Evolutionary conservation across 2,888 invertebrate species (phyloP), one percentile per base, ranked within the genome.

Genomic region (Philhelius pedissequus): DNA sequence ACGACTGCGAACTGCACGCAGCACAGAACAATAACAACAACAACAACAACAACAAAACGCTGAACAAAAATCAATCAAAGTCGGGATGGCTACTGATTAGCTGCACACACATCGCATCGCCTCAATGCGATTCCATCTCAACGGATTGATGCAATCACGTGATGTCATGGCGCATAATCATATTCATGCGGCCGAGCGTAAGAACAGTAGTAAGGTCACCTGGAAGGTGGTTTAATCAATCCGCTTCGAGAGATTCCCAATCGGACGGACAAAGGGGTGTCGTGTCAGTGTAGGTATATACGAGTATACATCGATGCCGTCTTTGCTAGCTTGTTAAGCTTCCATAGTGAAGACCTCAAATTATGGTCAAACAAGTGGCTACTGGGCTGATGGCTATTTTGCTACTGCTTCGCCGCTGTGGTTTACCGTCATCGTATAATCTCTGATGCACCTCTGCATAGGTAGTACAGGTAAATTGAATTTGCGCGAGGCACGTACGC

Each of bases 181-280:
- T 71, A 80, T 84, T 84, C 80, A 84, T 84, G 84, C 75, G 84
- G 84, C 84, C 75, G 27, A 83, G 84, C 84, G 84, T 84, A 90
- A 91, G 89, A 91, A 89, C 90, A 91, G 90, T 90, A 91, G 91
- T 91, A 87, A 89, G 91, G 91, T 91, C 90, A 90, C 86, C 50
- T 83, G 84, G 87, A 89, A 88, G 89, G 89, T 90, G 89, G 89
- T 89, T 89, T 89, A 91, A 91, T 90, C 91, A 90, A 90, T 89
- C 75, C 56, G 60, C 80, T 79, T n/a, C 71, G 52, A 80, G 70
- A 35, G 20, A 40, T 22, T 18, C 62, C 43, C 18, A 32, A 35
- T 27, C 54, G 32, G 25, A 18, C 43, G 22, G 40, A 43, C 56
- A 35, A 27, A 43, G 13, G n/a, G 70, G 32, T 20, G 8, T 18